Evolutionary conservation across 2,797 vertebrate species (phyloP).

Genomic region (Sebastolobus alascanus): DNA sequence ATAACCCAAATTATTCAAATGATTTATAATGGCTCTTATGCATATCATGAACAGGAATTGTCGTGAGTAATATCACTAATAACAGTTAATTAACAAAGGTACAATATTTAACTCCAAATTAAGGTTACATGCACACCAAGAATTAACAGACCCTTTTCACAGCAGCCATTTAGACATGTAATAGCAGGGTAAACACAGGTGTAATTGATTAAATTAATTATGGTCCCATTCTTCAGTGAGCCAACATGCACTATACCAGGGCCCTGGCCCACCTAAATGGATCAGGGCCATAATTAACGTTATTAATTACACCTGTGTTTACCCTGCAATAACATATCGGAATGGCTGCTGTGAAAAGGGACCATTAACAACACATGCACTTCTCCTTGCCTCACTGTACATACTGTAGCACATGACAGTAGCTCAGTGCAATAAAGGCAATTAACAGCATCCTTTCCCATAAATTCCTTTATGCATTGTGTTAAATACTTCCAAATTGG

Average conservation of each 20-base stretch:
- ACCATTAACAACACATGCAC: background rate
- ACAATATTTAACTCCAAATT: background rate
- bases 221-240: background rate
- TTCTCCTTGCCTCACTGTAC: background rate
- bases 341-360: too few relatives aligned
- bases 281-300: background rate
- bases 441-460: rapidly evolving
- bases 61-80: background rate
- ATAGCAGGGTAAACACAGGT: background rate
- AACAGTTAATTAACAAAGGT: background rate
- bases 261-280: background rate
- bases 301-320: background rate
- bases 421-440: background rate
- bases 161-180: background rate
- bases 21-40: background rate
- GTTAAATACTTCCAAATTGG: background rate
- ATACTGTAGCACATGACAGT: background rate
- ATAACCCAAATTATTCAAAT: background rate
- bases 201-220: background rate
- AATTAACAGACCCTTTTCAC: background rate
- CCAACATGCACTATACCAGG: background rate
- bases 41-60: background rate
- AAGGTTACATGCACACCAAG: background rate
- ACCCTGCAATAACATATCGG: rapidly evolving
- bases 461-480: background rate